These are phyloP conservation scores for Apteryx owenii DNA, from an alignment of 2,113 vertebrate species.

Conservation along the genomic window DNA sequence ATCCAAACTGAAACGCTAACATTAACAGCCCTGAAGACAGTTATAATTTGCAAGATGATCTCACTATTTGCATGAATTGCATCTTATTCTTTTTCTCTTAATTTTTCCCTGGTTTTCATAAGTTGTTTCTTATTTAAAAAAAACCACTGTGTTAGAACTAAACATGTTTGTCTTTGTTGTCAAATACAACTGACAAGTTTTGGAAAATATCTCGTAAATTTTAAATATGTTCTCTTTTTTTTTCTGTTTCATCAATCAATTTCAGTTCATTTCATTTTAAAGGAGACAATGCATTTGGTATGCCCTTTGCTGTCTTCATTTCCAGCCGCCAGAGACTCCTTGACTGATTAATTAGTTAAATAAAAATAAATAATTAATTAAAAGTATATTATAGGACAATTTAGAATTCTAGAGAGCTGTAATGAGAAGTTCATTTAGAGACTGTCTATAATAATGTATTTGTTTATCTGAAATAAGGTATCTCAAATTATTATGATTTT, in stretches of 20 bases:
- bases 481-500: neutral
- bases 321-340: neutral
- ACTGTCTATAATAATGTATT: neutral
- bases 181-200: neutral
- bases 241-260: neutral
- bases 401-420: neutral
- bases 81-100: neutral
- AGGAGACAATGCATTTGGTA: neutral
- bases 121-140: neutral
- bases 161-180: neutral
- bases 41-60: neutral
- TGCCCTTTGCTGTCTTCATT: neutral
- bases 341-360: neutral
- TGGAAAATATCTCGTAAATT: neutral
- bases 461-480: neutral
- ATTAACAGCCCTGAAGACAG: neutral
- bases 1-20: neutral
- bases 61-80: neutral
- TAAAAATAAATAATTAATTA: neutral
- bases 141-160: fast-evolving
- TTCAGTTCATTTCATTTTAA: neutral
- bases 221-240: neutral
- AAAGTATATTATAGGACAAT: neutral
- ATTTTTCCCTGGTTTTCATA: neutral
- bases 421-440: neutral